Evolutionary conservation across 2,888 invertebrate species (phyloP).

Genomic region (Leptogaster cylindrica): DNA sequence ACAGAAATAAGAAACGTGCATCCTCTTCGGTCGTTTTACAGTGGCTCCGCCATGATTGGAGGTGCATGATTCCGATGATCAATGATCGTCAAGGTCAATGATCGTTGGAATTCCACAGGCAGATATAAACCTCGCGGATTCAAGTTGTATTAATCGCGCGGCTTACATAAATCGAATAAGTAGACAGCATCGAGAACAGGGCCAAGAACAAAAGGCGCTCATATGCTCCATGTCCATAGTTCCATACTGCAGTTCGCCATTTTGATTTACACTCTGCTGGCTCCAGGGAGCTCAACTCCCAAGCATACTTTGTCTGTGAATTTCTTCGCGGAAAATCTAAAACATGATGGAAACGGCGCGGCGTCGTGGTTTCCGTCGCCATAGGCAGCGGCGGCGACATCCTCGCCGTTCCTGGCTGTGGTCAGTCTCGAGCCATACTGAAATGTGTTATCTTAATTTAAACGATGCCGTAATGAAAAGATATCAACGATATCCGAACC

Average conservation of each 20-base stretch:
- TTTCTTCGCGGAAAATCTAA: not conserved
- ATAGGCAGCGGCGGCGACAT: slow-evolving; percentile 4
- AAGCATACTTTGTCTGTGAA: not conserved
- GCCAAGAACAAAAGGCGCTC: slow-evolving; percentile 15
- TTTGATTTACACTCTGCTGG: slow-evolving; percentile 29
- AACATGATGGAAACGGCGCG: too few species aligned
- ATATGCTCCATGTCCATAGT: not conserved
- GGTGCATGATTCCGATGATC: slow-evolving; percentile 33
- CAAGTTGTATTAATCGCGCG: slow-evolving; percentile 10
- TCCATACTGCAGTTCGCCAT: not conserved
- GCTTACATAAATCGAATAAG: slow-evolving; percentile 23
- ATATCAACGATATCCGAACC: slow-evolving; percentile 20
- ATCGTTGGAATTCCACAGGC: slow-evolving; percentile 44
- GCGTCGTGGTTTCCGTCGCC: too few species aligned
- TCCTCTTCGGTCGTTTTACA: not conserved
- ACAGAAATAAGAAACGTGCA: not conserved
- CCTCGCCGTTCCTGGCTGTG: slow-evolving; percentile 6
- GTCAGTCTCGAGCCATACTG: slow-evolving; percentile 21
- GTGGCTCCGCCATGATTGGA: not conserved
- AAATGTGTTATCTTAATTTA: slow-evolving; percentile 36
- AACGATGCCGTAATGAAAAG: slow-evolving; percentile 24
- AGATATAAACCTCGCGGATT: slow-evolving; percentile 22
- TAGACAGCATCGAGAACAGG: slow-evolving; percentile 8
- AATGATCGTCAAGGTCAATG: slow-evolving; percentile 46
- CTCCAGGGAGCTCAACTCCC: not conserved